These are phyloP conservation scores for Synergus itoensis DNA, from an alignment of 2,888 invertebrate species.

Conservation along the genomic window DNA sequence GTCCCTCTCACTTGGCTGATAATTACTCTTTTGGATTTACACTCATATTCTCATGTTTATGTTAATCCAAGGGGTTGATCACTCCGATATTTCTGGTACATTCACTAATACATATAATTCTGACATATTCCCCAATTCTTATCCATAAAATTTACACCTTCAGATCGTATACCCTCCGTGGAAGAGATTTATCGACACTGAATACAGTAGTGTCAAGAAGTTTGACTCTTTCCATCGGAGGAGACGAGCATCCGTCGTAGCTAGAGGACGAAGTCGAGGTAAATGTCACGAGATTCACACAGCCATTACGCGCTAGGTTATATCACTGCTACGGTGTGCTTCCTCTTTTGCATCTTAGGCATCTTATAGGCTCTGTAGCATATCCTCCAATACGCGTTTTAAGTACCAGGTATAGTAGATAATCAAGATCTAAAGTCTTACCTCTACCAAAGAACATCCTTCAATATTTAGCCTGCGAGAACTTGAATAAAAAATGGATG, in stretches of 20 bases:
- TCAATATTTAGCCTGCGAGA: neutral
- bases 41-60: neutral
- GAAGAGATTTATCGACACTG: slow-evolving; percentile 26
- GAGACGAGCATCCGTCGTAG: slow-evolving; percentile 59
- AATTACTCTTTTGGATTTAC: neutral
- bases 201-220: slow-evolving; percentile 52
- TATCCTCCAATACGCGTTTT: slow-evolving; percentile 22
- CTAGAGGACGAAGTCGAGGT: slow-evolving; percentile 59
- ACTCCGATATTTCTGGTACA: too few relatives aligned
- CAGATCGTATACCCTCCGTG: neutral
- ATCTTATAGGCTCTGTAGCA: neutral
- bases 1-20: neutral
- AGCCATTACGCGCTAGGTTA: slow-evolving; percentile 68
- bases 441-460: neutral
- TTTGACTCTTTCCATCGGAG: slow-evolving; percentile 51
- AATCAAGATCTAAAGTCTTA: slow-evolving; percentile 26
- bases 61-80: neutral
- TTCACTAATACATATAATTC: too few relatives aligned
- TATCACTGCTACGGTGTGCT: slow-evolving; percentile 58
- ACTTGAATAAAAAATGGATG: neutral
- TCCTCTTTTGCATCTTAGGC: slow-evolving; percentile 37
- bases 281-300: slow-evolving; percentile 75
- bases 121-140: too few relatives aligned
- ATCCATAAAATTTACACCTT: neutral
- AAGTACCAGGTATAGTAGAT: neutral